phyloP scores from a whole-genome alignment of 2,888 invertebrate species.

The Conistra vaccinii region DNA sequence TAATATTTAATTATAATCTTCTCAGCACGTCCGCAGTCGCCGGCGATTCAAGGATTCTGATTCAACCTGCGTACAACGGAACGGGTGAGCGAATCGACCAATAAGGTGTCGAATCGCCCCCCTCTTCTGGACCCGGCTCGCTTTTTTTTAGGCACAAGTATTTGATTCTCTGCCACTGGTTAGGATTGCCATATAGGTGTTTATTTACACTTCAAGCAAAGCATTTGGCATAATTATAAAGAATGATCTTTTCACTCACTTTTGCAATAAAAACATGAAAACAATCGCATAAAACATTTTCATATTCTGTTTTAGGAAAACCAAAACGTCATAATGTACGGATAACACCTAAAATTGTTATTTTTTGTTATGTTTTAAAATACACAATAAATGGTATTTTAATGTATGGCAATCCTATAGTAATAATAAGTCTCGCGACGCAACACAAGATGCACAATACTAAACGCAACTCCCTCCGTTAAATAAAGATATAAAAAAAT shows the following conservation, averaged over 20 bases:
- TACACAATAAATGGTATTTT: slow-evolving; percentile 21
- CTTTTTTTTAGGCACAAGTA: slow-evolving; percentile 65
- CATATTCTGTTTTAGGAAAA: slow-evolving; percentile 11
- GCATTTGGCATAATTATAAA: background rate
- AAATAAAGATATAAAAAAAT: slow-evolving; percentile 68
- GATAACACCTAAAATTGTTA: background rate
- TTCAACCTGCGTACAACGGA: slow-evolving; percentile 90
- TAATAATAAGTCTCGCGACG: slow-evolving; percentile 78
- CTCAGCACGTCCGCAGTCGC: slow-evolving; percentile 38
- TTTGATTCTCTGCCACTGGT: slow-evolving; percentile 61
- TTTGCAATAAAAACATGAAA: slow-evolving; percentile 14
- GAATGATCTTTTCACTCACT: slow-evolving; percentile 9
- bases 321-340: slow-evolving; percentile 15
- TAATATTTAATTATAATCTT: slow-evolving; percentile 65
- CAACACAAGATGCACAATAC: slow-evolving; percentile 90
- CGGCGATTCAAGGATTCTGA: slow-evolving; percentile 85
- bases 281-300: background rate
- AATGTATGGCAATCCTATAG: slow-evolving; percentile 72
- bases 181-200: slow-evolving; percentile 73
- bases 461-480: slow-evolving; percentile 86
- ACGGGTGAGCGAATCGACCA: slow-evolving; percentile 88
- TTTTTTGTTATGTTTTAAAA: background rate
- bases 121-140: slow-evolving; percentile 87
- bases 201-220: slow-evolving; percentile 41
- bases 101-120: slow-evolving; percentile 84